Evolutionary conservation across 2,797 vertebrate species (phyloP).

Genomic region (Capromys pilorides): DNA sequence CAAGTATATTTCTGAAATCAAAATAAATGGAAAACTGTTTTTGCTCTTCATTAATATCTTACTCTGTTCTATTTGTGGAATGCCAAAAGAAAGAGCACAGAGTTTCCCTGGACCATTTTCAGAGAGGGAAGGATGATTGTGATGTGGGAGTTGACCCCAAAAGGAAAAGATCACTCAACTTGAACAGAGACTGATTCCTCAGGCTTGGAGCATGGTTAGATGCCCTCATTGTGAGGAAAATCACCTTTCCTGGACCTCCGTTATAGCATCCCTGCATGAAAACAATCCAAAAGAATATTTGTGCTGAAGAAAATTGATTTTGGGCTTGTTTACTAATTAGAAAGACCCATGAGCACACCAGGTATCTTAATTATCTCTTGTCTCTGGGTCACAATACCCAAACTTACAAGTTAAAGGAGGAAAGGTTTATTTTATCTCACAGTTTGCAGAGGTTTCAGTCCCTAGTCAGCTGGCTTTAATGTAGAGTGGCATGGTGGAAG

Average conservation of each 20-base stretch:
- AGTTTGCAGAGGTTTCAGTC: not conserved
- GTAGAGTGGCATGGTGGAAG: not conserved
- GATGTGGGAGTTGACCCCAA: constrained; percentile 51
- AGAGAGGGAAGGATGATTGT: constrained; percentile 53
- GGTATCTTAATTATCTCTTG: not conserved
- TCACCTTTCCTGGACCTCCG: not conserved
- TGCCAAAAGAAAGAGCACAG: constrained; percentile 47
- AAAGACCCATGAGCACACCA: not conserved
- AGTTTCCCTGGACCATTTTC: constrained; percentile 67
- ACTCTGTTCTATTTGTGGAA: constrained; percentile 67
- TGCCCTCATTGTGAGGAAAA: not conserved
- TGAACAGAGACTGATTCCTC: constrained; percentile 11
- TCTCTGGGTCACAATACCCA: not conserved
- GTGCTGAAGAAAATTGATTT: not conserved
- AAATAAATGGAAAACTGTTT: constrained; percentile 74
- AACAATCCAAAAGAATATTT: not conserved
- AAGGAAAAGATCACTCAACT: constrained; percentile 46
- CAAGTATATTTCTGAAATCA: constrained; percentile 76
- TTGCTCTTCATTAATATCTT: constrained; percentile 65
- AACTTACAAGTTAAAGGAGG: not conserved
- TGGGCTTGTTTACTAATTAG: not conserved
- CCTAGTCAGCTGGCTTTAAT: not conserved
- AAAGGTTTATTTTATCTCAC: not conserved
- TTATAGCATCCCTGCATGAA: not conserved
- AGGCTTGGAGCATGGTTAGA: not conserved